Conservation (phyloP, 2,888 invertebrate genomes). For the Macrosiphum euphorbiae region DNA sequence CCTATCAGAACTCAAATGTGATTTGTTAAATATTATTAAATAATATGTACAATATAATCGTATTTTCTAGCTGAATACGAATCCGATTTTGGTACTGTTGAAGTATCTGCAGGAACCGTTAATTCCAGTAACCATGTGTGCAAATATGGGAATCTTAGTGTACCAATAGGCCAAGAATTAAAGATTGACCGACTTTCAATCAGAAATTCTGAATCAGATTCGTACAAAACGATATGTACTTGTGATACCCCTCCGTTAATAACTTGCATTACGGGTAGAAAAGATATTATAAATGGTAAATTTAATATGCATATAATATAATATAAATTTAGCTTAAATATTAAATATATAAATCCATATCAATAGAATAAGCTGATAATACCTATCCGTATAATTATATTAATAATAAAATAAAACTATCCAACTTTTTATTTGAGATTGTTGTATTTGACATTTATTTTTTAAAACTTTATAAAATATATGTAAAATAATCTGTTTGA, state of each 20-base stretch:
- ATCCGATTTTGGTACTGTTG: not conserved
- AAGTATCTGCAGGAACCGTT: not conserved
- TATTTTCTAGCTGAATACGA: slow-evolving; percentile 25
- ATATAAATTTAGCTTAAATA: too few species aligned
- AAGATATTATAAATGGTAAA: not conserved
- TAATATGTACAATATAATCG: not conserved
- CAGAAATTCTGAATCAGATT: not conserved
- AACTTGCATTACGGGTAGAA: slow-evolving; percentile 21
- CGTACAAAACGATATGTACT: slow-evolving; percentile 14
- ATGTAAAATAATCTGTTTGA: too few species aligned
- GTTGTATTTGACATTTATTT: too few species aligned
- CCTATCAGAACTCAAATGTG: too few species aligned
- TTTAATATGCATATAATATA: too few species aligned
- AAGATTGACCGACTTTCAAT: not conserved
- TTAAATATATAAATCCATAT: too few species aligned
- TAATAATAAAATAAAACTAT: too few species aligned
- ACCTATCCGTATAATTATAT: too few species aligned
- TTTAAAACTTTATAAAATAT: too few species aligned
- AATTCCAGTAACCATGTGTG: not conserved
- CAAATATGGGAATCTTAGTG: slow-evolving; percentile 17
- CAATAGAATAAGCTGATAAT: too few species aligned
- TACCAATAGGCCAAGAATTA: not conserved
- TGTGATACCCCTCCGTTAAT: slow-evolving; percentile 41
- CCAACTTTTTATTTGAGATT: too few species aligned
- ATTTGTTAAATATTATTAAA: not conserved